Evolutionary conservation across 2,888 invertebrate genomes (phyloP).

Genomic region (Dione vanillae): DNA sequence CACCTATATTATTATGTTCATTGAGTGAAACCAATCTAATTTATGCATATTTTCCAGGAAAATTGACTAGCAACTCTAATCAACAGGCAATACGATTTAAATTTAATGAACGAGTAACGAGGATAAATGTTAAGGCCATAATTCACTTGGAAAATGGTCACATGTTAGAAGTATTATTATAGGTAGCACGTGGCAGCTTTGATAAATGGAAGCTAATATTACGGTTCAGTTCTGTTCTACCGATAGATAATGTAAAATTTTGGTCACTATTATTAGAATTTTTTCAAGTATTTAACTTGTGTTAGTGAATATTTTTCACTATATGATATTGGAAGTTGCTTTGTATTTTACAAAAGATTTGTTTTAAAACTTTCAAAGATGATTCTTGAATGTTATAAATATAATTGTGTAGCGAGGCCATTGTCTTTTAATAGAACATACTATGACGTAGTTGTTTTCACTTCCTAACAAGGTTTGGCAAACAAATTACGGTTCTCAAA

Average conservation of each 20-base stretch:
- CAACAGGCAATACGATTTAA: conserved; percentile 11
- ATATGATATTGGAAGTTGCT: no score
- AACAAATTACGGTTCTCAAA: no score
- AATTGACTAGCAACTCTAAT: conserved; percentile 19
- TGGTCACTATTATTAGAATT: conserved; percentile 3
- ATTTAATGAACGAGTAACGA: conserved; percentile 5
- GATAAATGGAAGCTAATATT: conserved; percentile 44
- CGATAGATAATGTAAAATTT: conserved; percentile 24
- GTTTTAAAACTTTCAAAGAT: no score
- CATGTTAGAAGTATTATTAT: conserved; percentile 39
- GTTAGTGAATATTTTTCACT: neutral
- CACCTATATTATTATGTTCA: conserved; percentile 17
- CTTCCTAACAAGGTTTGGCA: no score
- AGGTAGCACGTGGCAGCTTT: conserved; percentile 40
- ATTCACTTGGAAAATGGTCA: conserved; percentile 30
- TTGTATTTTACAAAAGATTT: no score
- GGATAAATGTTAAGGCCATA: conserved; percentile 28
- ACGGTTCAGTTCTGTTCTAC: conserved; percentile 32
- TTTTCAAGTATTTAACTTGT: neutral
- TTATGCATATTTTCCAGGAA: conserved; percentile 18
- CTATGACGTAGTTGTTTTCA: no score
- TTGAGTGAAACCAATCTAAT: conserved; percentile 3
- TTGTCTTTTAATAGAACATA: no score
- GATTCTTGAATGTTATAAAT: no score
- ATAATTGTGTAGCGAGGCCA: no score